Percentiles rank a stretch among this genome's conserved stretches.
phyloP scores from a whole-genome alignment of 2,888 invertebrate species.

The Lycocerus yunnanus region DNA sequence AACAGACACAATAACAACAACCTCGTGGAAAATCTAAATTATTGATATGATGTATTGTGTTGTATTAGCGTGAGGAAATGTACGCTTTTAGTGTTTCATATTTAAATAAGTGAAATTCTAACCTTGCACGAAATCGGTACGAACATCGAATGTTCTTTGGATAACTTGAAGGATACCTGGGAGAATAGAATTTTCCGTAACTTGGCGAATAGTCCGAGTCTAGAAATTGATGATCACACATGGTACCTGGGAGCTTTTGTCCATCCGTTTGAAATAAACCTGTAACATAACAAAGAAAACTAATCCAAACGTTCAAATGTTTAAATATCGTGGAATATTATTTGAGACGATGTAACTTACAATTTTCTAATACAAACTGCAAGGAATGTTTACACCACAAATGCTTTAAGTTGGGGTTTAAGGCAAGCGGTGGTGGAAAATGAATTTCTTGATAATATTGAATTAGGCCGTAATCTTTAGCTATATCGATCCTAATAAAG shows the following conservation, averaged over 20 bases:
- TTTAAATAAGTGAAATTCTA: constrained; percentile 2
- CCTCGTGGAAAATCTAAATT: constrained; percentile 12
- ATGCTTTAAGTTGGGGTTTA: neutral
- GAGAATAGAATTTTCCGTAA: constrained; percentile 86
- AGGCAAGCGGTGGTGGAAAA: constrained; percentile 5
- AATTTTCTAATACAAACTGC: neutral
- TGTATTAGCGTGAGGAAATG: constrained; percentile 1
- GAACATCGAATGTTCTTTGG: constrained; percentile 90
- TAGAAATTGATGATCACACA: constrained; percentile 85
- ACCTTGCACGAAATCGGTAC: constrained; percentile 88
- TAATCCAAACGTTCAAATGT: neutral
- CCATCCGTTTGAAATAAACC: constrained; percentile 83
- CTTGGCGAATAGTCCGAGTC: constrained; percentile 71
- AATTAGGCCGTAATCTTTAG: constrained; percentile 9
- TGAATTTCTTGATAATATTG: constrained; percentile 12
- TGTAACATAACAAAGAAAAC: constrained; percentile 55
- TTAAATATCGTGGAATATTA: neutral
- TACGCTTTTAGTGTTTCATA: constrained; percentile 15
- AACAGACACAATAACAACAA: constrained; percentile 12
- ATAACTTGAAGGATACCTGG: constrained; percentile 94
- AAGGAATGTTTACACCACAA: constrained; percentile 1
- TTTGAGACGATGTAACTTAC: neutral
- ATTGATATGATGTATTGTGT: constrained; percentile 9
- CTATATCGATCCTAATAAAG: constrained; percentile 13
- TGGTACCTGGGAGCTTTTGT: constrained; percentile 73